phyloP scores from a whole-genome alignment of 2,888 invertebrate genomes.

The Itoplectis maculator region DNA sequence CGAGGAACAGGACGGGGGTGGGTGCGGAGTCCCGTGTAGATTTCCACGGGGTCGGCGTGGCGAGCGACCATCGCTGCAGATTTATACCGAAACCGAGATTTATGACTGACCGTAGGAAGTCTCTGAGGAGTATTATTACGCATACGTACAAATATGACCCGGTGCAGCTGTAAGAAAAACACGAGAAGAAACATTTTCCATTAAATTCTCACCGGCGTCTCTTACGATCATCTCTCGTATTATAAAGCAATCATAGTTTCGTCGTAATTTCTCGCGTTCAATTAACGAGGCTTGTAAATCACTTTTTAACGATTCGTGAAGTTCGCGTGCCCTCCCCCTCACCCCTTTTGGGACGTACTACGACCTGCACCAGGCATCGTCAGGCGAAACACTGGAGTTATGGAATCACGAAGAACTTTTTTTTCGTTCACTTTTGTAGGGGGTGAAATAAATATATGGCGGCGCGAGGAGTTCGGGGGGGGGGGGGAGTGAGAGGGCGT shows the following conservation, averaged over 20 bases:
- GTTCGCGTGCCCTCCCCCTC: neutral
- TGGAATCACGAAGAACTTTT: constrained; percentile 63
- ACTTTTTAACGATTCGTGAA: constrained; percentile 20
- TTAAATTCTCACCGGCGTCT: neutral
- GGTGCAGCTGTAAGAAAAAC: neutral
- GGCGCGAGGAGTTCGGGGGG: too few relatives aligned
- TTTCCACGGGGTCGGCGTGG: constrained; percentile 67
- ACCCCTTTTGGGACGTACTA: too few relatives aligned
- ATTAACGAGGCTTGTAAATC: neutral
- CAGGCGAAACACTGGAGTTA: constrained; percentile 17
- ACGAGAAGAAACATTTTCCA: constrained; percentile 1
- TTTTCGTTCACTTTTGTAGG: constrained; percentile 60
- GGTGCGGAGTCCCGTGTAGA: constrained; percentile 70
- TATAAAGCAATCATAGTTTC: constrained; percentile 31
- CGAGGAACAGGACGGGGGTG: constrained; percentile 65
- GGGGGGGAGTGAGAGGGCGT: neutral
- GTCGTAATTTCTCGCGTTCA: neutral
- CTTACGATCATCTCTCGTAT: neutral
- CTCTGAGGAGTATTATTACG: constrained; percentile 44
- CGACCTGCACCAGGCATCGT: neutral
- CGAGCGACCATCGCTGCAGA: constrained; percentile 37
- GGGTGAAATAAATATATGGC: constrained; percentile 17
- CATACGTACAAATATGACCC: neutral
- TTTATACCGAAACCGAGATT: constrained; percentile 58
- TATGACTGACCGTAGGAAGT: constrained; percentile 43